phyloP scores from a whole-genome alignment of 2,797 vertebrate species.

The Hipposideros larvatus region DNA sequence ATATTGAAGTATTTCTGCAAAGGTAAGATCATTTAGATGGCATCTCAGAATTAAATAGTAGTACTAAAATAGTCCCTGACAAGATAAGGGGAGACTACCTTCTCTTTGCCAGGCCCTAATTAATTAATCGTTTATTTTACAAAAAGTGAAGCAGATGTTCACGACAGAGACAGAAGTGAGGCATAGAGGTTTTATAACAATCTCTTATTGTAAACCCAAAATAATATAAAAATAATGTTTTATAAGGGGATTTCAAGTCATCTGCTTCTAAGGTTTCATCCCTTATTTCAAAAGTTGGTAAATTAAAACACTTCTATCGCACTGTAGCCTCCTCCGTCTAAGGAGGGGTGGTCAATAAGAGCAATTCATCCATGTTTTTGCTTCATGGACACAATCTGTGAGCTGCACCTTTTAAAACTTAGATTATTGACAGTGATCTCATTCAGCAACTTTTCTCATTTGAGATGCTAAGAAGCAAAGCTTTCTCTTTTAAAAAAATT shows the following conservation, averaged over 20 bases:
- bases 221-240: slow-evolving; percentile 25
- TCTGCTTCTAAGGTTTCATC: slow-evolving; percentile 49
- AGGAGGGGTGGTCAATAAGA: neutral
- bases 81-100: neutral
- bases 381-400: slow-evolving; percentile 22
- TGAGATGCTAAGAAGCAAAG: slow-evolving; percentile 17
- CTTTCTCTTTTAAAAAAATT: slow-evolving; percentile 14
- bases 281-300: slow-evolving; percentile 53
- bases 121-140: slow-evolving; percentile 55
- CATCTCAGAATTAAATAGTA: slow-evolving; percentile 44
- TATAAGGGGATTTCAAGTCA: slow-evolving; percentile 9
- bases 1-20: slow-evolving; percentile 92
- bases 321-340: neutral
- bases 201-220: slow-evolving; percentile 33
- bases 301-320: neutral
- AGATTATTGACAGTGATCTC: neutral
- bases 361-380: neutral
- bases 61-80: neutral
- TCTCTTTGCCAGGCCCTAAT: slow-evolving; percentile 51
- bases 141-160: slow-evolving; percentile 1
- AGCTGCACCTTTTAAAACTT: slow-evolving; percentile 57
- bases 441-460: slow-evolving; percentile 39
- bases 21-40: slow-evolving; percentile 89
- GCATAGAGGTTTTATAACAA: neutral
- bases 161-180: slow-evolving; percentile 15